Conservation (phyloP, 2,113 vertebrate species). For the Vombatus ursinus region DNA sequence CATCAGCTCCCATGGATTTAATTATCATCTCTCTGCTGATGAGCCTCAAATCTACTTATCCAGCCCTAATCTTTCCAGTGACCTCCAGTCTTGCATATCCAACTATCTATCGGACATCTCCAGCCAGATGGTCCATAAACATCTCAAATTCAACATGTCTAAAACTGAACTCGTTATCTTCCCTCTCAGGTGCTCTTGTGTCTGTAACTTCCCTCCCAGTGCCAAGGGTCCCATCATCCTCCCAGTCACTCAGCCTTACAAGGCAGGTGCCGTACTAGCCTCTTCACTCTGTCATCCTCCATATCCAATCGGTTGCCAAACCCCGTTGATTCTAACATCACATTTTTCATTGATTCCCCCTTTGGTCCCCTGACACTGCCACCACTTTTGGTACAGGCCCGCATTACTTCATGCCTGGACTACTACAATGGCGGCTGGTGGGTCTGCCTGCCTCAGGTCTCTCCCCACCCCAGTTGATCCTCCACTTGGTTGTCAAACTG, state of each 20-base stretch:
- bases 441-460: background rate
- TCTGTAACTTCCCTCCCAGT: background rate
- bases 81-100: background rate
- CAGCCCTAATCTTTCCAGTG: background rate
- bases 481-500: background rate
- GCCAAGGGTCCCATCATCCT: background rate
- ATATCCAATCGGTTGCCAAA: background rate
- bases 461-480: background rate
- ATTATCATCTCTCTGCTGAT: background rate
- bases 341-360: background rate
- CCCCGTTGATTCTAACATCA: background rate
- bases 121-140: background rate
- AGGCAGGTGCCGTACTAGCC: background rate
- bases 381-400: background rate
- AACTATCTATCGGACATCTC: background rate
- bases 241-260: background rate
- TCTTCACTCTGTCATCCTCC: background rate
- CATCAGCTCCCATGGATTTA: background rate
- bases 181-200: background rate
- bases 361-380: background rate
- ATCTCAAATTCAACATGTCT: background rate
- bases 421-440: background rate
- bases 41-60: background rate
- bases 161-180: background rate
- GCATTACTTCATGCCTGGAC: background rate